phyloP scores from a whole-genome alignment of 2,888 invertebrate genomes.

The Sicus ferrugineus region DNA sequence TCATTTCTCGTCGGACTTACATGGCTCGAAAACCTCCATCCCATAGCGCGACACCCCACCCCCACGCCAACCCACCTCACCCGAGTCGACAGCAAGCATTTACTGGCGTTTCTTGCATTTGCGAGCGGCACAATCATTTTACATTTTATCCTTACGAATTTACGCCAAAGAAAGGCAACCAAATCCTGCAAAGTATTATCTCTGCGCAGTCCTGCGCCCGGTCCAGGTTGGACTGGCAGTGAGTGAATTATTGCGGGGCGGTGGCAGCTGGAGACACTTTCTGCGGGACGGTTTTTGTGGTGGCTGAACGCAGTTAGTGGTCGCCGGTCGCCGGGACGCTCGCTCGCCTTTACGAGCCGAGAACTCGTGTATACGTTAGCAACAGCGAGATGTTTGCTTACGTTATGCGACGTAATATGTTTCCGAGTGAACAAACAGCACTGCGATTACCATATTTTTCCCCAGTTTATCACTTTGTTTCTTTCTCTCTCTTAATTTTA shows the following conservation, averaged over 20 bases:
- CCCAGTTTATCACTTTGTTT: conserved; percentile 25
- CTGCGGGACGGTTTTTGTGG: not conserved
- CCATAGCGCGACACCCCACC: not conserved
- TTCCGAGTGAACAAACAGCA: conserved; percentile 37
- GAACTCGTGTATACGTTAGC: conserved; percentile 32
- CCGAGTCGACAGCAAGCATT: too few relatives aligned
- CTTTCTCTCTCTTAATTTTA: conserved; percentile 7
- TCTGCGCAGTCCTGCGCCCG: not conserved
- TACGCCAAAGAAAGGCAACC: conserved; percentile 18
- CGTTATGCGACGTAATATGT: conserved; percentile 32
- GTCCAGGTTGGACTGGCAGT: not conserved
- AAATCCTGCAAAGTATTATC: conserved; percentile 26
- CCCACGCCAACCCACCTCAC: not conserved
- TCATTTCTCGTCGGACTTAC: conserved; percentile 12
- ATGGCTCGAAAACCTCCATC: not conserved
- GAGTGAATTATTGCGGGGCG: not conserved
- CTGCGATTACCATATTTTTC: conserved; percentile 32
- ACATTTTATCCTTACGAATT: conserved; percentile 15
- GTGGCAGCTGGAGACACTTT: not conserved
- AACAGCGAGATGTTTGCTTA: conserved; percentile 28
- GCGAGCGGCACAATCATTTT: conserved; percentile 6
- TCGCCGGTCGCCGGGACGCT: not conserved
- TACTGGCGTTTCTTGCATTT: not conserved
- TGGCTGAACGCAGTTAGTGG: not conserved
- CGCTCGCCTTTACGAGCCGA: conserved; percentile 20